These are phyloP conservation scores for Etheostoma nigrum DNA, from an alignment of 2,797 vertebrate genomes.

Conservation along the genomic window DNA sequence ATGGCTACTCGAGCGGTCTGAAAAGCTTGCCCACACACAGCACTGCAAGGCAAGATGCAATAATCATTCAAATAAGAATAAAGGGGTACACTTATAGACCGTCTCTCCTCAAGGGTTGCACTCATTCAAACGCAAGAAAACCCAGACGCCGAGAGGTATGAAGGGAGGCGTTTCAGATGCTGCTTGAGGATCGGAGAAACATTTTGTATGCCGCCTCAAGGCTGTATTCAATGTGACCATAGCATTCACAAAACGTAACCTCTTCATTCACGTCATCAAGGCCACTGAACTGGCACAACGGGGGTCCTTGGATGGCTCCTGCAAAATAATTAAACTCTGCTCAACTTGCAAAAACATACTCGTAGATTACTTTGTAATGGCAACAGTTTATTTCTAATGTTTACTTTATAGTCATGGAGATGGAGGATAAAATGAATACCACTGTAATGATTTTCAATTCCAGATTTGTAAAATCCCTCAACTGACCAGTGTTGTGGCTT, in stretches of 20 bases:
- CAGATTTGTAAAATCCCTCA: slow-evolving; percentile 3
- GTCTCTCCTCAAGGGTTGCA: not conserved
- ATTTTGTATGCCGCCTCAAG: not conserved
- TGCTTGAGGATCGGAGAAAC: not conserved
- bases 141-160: not conserved
- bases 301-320: not conserved
- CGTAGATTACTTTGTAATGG: not conserved
- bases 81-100: not conserved
- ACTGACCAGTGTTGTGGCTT: not conserved
- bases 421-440: not conserved
- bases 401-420: not conserved
- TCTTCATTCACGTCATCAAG: not conserved
- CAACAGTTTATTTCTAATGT: not conserved
- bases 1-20: not conserved
- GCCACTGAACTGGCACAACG: not conserved
- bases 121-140: not conserved
- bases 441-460: not conserved
- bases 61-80: not conserved
- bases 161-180: not conserved
- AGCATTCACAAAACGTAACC: not conserved
- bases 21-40: not conserved
- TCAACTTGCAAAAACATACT: not conserved
- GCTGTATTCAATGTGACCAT: not conserved
- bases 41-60: not conserved
- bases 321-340: not conserved